These are phyloP conservation scores for Diadegma fenestrale DNA, from an alignment of 2,888 invertebrate species.

Conservation along the genomic window DNA sequence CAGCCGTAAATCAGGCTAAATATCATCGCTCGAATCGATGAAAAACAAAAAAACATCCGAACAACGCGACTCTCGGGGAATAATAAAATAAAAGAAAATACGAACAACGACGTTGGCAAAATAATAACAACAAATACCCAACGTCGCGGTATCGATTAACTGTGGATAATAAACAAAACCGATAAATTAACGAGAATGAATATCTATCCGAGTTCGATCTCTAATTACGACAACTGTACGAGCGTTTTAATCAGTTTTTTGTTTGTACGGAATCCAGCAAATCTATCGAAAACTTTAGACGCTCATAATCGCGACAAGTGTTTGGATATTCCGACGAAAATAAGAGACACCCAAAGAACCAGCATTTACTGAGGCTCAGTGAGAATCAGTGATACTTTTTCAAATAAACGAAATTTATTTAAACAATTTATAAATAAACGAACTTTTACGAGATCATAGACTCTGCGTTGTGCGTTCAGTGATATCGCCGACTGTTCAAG, in stretches of 20 bases:
- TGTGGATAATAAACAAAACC: slow-evolving; percentile 3
- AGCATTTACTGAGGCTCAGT: slow-evolving; percentile 32
- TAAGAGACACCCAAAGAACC: slow-evolving; percentile 24
- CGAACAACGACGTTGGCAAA: neutral
- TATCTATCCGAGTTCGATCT: slow-evolving; percentile 47
- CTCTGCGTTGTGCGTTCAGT: slow-evolving; percentile 37
- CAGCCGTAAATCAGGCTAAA: neutral
- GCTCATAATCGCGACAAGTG: slow-evolving; percentile 28
- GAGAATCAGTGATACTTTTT: slow-evolving; percentile 27
- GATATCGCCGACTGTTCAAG: slow-evolving; percentile 28
- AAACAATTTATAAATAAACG: slow-evolving; percentile 7
- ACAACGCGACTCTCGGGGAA: slow-evolving; percentile 36
- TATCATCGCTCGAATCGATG: slow-evolving; percentile 16
- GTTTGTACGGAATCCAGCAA: slow-evolving; percentile 47
- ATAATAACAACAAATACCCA: neutral
- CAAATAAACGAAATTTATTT: slow-evolving; percentile 4
- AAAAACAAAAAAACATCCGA: slow-evolving; percentile 33
- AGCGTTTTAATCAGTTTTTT: slow-evolving; percentile 38
- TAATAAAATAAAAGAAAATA: neutral
- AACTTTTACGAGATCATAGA: slow-evolving; percentile 25
- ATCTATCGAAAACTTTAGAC: slow-evolving; percentile 26
- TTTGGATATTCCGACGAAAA: slow-evolving; percentile 50
- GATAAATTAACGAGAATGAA: slow-evolving; percentile 61
- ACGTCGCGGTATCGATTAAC: slow-evolving; percentile 2
- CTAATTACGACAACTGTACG: slow-evolving; percentile 43